A percentile compares a stretch with the other conserved stretches of the same genome.
These are phyloP conservation scores for Orcinus orca DNA, from an alignment of 2,113 vertebrate genomes.

Conservation along the genomic window DNA sequence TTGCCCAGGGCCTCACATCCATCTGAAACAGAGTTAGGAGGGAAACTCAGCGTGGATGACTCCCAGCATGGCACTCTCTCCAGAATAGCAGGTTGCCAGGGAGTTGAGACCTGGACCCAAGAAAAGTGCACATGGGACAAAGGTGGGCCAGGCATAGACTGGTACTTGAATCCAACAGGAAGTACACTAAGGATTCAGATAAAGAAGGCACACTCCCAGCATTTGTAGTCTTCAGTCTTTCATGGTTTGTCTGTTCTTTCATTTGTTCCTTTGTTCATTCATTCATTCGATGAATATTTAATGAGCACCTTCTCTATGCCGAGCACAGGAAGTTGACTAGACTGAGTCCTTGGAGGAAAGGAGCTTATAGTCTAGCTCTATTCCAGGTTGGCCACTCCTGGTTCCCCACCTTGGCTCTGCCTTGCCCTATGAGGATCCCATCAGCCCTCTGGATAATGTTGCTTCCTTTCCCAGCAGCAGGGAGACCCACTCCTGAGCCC, in stretches of 20 bases:
- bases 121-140: rapidly evolving
- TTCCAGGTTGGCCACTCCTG: not conserved
- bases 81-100: not conserved
- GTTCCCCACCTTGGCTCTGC: not conserved
- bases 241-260: not conserved
- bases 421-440: not conserved
- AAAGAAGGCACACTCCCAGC: not conserved
- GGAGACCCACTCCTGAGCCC: not conserved
- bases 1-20: not conserved
- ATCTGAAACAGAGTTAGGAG: not conserved
- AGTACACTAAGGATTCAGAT: not conserved
- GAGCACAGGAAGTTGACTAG: not conserved
- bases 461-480: not conserved
- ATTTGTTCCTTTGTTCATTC: not conserved
- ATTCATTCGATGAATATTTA: not conserved
- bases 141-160: not conserved
- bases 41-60: too few relatives aligned
- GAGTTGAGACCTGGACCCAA: not conserved
- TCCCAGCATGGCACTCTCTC: not conserved
- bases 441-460: not conserved
- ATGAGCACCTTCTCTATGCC: not conserved
- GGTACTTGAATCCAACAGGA: too few relatives aligned
- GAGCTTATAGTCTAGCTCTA: not conserved
- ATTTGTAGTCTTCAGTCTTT: not conserved
- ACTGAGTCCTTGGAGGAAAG: not conserved